Conservation (phyloP, 2,888 invertebrate genomes). For the Hemithea aestivaria region DNA sequence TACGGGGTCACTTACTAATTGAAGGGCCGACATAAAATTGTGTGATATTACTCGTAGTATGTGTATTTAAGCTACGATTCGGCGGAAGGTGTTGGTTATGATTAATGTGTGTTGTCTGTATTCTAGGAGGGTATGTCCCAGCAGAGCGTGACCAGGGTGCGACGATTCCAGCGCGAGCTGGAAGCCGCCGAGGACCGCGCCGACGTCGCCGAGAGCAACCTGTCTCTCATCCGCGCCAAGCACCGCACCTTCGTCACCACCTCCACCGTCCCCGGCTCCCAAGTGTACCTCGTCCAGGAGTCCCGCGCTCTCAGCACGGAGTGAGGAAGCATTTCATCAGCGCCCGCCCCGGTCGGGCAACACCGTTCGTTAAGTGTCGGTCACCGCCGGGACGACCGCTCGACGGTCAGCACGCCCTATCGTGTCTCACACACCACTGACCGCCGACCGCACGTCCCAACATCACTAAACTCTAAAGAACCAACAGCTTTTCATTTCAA, state of each 20-base stretch:
- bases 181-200: conserved; percentile 99
- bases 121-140: conserved; percentile 92
- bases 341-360: background rate
- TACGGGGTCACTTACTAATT: too few relatives aligned
- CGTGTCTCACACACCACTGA: conserved; percentile 65
- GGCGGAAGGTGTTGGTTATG: too few relatives aligned
- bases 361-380: conserved; percentile 16
- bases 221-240: conserved; percentile 97
- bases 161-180: conserved; percentile 98
- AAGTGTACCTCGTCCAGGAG: conserved; percentile 94
- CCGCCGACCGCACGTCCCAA: conserved; percentile 69
- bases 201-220: conserved; percentile 95
- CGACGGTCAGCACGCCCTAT: conserved; percentile 66
- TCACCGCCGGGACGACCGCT: conserved; percentile 62
- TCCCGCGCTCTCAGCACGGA: conserved; percentile 82
- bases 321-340: conserved; percentile 36
- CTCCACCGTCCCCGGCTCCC: conserved; percentile 93
- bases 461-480: conserved; percentile 51
- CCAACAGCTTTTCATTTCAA: conserved; percentile 70
- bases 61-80: too few relatives aligned
- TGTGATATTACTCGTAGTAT: too few relatives aligned
- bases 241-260: conserved; percentile 98
- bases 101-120: conserved; percentile 19
- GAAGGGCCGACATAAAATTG: too few relatives aligned
- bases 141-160: conserved; percentile 96